Base-by-base conservation (phyloP, 2,113 vertebrate species). In the Heterochromis multidens region DNA sequence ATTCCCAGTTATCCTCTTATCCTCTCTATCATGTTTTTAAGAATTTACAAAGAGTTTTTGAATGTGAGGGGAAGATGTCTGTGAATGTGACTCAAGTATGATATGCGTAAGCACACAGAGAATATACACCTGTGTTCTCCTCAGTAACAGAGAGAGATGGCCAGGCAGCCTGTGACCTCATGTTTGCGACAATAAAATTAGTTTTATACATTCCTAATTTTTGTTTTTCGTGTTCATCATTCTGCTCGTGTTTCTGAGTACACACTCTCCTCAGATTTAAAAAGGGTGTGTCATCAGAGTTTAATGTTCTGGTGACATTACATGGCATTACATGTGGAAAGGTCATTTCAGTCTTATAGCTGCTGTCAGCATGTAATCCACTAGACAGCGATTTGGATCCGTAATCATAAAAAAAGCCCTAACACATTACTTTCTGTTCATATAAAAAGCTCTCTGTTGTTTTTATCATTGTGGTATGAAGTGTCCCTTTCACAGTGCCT, bases 401-500 rank as follows among this genome's bases (percentile, higher is more conserved):
- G 56, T 83, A 70, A 23, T 78, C 46, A 63, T 56, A 65, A 70
- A 81, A 49, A 86, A 70, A 74, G 14, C n/a, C 46, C 37, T 52
- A 83, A 84, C 23, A 23, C 61, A 70, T 52, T 57, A 31, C 74
- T 83, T 27, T 83, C 2, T 79, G 76, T 84, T 72, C 37, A 5
- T 62, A 74, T 21, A 77, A 88, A 77, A 85, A 82, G 85, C 65
- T 60, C 76, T 83, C 7, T 86, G 31, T 90, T 91, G 82, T 94
- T 92, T 91, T 91, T 85, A 82, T 91, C 86, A 77, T 86, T 12
- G 14, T 65, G 79, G 87, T 72, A 67, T 81, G 85, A 87, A 80
- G 86, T 78, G 88, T 87, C 82, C 91, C 57, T 78, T 80, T 77
- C 63, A 17, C 63, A 21, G 87, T 25, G 79, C 84, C 60, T 25